Base-by-base conservation (phyloP, 2,797 vertebrate species). In the Acipenser oxyrinchus region DNA sequence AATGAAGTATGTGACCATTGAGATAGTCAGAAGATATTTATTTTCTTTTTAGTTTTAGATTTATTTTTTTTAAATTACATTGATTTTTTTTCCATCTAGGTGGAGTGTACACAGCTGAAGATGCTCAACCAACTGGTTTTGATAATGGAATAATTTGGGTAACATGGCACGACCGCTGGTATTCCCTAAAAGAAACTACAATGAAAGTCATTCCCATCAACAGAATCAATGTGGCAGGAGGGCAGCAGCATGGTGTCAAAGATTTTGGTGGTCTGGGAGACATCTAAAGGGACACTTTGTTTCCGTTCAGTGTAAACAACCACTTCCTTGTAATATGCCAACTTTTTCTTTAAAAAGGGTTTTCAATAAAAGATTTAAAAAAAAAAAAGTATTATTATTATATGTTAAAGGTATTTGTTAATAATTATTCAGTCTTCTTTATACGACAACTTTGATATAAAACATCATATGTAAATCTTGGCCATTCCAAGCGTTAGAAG, bases 81-180 rank as follows among this genome's bases (percentile, higher is more conserved):
- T 37, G 37, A 37, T 49, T 52, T 74, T 68, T 0, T 73, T 3
- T 73, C 80, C 65, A 60, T 37, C 37, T 37, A 99, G 97, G 84
- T 70, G 97, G 95, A 10, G 78, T 64, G 64, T 99, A 99, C 79
- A 82, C 85, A n/a, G 74, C 75, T 3, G 82, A 90, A 79, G 83
- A 94, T 11, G 80, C 82, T 9, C 84, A 90, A 10, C 77, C 88
- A 48, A 8, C 37, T 1, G 90, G 90, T 60, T 92, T 64, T 15
- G 94, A 99, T 79, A 95, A 98, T 6, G 95, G 97, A 68, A 93
- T 99, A 72, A 95, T 89, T 73, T 99, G 96, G 97, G 88, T 82
- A 58, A 96, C 95, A 0, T 98, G 93, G 94, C 94, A 88, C 71
- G 63, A 72, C 72, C 91, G 92, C 66, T 99, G 95, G 96, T 95